These are phyloP conservation scores for Cerastis rubricosa DNA, from an alignment of 2,888 invertebrate genomes.

Conservation along the genomic window DNA sequence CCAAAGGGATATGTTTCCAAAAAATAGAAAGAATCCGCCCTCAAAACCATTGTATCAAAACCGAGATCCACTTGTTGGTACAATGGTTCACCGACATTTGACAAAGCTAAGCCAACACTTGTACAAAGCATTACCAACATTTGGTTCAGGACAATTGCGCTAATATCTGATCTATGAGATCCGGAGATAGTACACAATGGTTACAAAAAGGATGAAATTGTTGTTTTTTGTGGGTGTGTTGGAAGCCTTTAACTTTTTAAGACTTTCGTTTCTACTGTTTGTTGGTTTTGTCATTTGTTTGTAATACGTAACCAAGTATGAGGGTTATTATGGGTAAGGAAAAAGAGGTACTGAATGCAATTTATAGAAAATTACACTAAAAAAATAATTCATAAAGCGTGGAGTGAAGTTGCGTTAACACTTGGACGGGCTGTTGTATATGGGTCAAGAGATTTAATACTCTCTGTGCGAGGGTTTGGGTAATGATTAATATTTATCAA, in stretches of 20 bases:
- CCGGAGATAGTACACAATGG: slow-evolving; percentile 54
- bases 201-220: slow-evolving; percentile 30
- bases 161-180: slow-evolving; percentile 53
- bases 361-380: too few relatives aligned
- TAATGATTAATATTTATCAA: too few relatives aligned
- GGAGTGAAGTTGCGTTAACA: too few relatives aligned
- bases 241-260: slow-evolving; percentile 37
- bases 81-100: slow-evolving; percentile 46
- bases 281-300: slow-evolving; percentile 15
- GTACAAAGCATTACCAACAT: slow-evolving; percentile 33
- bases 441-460: too few relatives aligned
- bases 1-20: slow-evolving; percentile 57
- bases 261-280: slow-evolving; percentile 17
- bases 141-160: slow-evolving; percentile 50
- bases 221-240: slow-evolving; percentile 25
- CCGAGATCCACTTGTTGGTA: slow-evolving; percentile 62
- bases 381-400: too few relatives aligned
- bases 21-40: slow-evolving; percentile 46
- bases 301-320: not conserved
- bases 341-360: not conserved
- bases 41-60: slow-evolving; percentile 48
- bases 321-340: not conserved
- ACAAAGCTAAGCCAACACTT: slow-evolving; percentile 59
- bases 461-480: too few relatives aligned
- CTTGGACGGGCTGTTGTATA: too few relatives aligned